Conservation (phyloP, 2,888 invertebrate species). For the Sesamia inferens region DNA sequence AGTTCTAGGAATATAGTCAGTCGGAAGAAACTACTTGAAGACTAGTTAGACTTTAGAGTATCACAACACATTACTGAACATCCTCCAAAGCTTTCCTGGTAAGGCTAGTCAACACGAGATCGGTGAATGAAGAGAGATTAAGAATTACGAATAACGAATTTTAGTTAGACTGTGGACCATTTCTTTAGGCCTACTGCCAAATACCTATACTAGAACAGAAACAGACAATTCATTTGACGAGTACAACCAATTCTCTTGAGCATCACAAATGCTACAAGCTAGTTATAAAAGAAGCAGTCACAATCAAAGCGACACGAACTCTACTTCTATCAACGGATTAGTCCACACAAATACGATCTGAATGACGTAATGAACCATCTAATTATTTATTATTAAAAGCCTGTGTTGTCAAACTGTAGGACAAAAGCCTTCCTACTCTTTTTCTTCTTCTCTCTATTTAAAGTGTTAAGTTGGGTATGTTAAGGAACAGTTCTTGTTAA, state of each 20-base stretch:
- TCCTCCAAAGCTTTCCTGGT: slow-evolving; percentile 10
- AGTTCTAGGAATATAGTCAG: slow-evolving; percentile 49
- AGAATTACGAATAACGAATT: not conserved
- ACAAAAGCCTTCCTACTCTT: too few species aligned
- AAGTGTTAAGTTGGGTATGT: too few species aligned
- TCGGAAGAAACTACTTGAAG: slow-evolving; percentile 48
- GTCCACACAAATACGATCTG: not conserved
- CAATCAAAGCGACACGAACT: not conserved
- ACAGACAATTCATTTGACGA: not conserved
- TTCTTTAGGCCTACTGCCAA: too few species aligned
- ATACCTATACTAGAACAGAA: too few species aligned
- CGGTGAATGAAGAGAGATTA: not conserved
- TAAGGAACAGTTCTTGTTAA: too few species aligned
- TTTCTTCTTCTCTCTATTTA: too few species aligned
- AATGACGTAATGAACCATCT: not conserved
- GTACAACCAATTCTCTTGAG: not conserved
- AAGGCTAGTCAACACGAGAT: slow-evolving; percentile 5
- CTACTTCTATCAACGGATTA: not conserved
- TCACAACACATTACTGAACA: slow-evolving; percentile 23
- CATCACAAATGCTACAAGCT: not conserved
- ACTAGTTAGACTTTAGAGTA: slow-evolving; percentile 17
- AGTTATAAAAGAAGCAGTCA: not conserved
- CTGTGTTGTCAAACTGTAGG: too few species aligned
- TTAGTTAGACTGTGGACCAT: not conserved
- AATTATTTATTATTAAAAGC: not conserved